These are phyloP conservation scores for Ptychobarbus kaznakovi DNA, from an alignment of 2,797 vertebrate species.

Conservation along the genomic window DNA sequence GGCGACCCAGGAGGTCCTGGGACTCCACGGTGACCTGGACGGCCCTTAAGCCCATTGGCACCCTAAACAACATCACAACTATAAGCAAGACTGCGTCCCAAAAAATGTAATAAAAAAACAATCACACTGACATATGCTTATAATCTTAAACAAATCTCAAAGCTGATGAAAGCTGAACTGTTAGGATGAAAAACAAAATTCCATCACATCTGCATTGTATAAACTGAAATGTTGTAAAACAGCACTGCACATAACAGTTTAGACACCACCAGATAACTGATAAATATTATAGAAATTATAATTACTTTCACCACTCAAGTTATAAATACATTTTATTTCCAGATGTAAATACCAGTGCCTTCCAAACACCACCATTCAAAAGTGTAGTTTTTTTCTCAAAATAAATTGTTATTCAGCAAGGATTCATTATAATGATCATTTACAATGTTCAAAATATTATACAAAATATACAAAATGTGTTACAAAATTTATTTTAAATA, in stretches of 20 bases:
- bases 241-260: constrained; percentile 5
- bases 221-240: not conserved
- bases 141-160: not conserved
- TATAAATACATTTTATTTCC: not conserved
- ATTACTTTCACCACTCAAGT: not conserved
- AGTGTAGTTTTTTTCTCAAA: not conserved
- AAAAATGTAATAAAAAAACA: not conserved
- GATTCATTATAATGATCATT: not conserved
- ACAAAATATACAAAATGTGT: too few species aligned
- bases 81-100: not conserved
- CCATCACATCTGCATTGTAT: constrained; percentile 21
- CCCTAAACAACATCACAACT: constrained; percentile 73
- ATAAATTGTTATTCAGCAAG: not conserved
- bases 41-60: constrained; percentile 75
- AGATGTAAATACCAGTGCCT: not conserved
- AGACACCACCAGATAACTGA: not conserved
- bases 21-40: constrained; percentile 73
- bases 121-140: not conserved
- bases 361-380: not conserved
- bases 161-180: not conserved
- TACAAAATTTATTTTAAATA: not conserved
- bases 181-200: constrained; percentile 4
- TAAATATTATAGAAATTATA: not conserved
- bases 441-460: not conserved
- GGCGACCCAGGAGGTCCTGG: constrained; percentile 79